Evolutionary conservation across 1,140 invertebrate genomes (phyloP).

Genomic region (Halotydeus destructor): DNA sequence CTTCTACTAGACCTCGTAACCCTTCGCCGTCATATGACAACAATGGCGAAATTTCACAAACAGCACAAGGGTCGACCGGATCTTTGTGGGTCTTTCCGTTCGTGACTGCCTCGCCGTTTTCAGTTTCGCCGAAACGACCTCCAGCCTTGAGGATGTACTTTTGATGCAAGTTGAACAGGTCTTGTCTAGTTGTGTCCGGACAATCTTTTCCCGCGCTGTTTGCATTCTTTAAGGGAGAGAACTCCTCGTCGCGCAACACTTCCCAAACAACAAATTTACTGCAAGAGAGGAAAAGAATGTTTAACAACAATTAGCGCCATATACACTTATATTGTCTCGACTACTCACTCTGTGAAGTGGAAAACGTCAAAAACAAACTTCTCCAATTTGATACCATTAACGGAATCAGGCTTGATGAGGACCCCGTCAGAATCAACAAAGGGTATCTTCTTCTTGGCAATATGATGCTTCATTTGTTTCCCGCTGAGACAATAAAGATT

Average conservation of each 20-base stretch:
- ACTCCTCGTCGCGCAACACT: constrained; percentile 75
- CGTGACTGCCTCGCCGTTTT: constrained; percentile 27
- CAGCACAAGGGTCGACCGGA: constrained; percentile 31
- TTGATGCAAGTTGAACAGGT: constrained; percentile 57
- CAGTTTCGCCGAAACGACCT: constrained; percentile 34
- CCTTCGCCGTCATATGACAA: constrained; percentile 68
- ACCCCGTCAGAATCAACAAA: constrained; percentile 47
- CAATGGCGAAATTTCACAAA: constrained; percentile 74
- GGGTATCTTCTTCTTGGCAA: constrained; percentile 94
- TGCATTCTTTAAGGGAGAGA: constrained; percentile 88
- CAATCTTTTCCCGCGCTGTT: constrained; percentile 69
- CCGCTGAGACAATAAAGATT: constrained; percentile 10
- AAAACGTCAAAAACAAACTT: constrained; percentile 99
- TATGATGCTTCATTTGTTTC: constrained; percentile 57
- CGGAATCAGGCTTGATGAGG: constrained; percentile 45
- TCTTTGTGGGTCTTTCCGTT: constrained; percentile 28
- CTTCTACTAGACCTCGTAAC: constrained; percentile 11
- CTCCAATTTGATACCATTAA: constrained; percentile 96
- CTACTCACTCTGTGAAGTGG: constrained; percentile 49
- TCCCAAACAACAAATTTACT: constrained; percentile 78
- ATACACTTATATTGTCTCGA: neutral
- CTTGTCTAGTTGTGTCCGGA: constrained; percentile 56
- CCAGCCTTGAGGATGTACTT: constrained; percentile 56
- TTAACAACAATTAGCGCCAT: constrained; percentile 7
- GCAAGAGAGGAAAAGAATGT: constrained; percentile 15